A percentile compares a stretch with the other conserved stretches of the same genome.
These are phyloP conservation scores for Limenitis camilla DNA, from an alignment of 2,888 invertebrate genomes.

Conservation along the genomic window DNA sequence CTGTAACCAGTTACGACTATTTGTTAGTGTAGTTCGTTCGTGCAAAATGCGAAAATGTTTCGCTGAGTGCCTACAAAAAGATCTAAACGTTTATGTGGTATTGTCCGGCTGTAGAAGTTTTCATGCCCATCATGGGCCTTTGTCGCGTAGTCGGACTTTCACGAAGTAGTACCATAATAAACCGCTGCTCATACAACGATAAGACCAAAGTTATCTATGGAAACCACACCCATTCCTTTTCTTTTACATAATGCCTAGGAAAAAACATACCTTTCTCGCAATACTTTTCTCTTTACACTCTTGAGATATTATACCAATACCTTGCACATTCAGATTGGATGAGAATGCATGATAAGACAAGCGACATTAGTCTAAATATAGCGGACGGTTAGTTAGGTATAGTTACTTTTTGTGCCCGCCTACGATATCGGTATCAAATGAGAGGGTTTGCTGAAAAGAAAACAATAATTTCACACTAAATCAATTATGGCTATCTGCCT, in stretches of 20 bases:
- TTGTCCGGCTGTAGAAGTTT: conserved; percentile 47
- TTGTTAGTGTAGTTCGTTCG: conserved; percentile 47
- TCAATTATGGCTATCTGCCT: no score
- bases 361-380: no score
- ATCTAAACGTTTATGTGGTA: conserved; percentile 60
- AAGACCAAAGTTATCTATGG: conserved; percentile 21
- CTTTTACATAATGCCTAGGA: conserved; percentile 12
- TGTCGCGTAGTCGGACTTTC: conserved; percentile 38
- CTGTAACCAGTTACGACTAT: conserved; percentile 50
- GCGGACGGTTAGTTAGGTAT: no score
- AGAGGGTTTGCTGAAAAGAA: no score
- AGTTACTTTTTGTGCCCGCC: no score
- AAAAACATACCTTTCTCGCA: conserved; percentile 10
- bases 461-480: no score
- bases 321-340: no score
- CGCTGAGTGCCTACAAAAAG: conserved; percentile 45
- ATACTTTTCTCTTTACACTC: no score
- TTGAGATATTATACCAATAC: no score
- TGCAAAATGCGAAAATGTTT: conserved; percentile 48
- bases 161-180: conserved; percentile 43
- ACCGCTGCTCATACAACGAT: conserved; percentile 23
- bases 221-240: conserved; percentile 24
- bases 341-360: no score
- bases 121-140: conserved; percentile 46
- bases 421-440: no score